Base-by-base conservation (phyloP, 2,797 vertebrate species). In the Micrastur ruficollis region DNA sequence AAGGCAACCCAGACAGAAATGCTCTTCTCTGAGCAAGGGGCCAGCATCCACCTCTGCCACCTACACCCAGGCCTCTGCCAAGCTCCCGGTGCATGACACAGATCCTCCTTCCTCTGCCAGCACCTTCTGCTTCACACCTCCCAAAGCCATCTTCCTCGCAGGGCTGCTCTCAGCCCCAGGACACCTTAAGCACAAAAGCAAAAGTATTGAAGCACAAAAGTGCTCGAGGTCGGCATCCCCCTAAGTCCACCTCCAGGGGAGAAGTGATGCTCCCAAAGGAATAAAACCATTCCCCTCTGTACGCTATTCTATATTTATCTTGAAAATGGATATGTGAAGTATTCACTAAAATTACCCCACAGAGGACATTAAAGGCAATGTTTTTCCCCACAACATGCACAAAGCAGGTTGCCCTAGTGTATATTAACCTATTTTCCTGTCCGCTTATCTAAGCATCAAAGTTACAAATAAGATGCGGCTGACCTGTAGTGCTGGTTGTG, bases 211-310 rank as follows among this genome's bases (percentile, higher is more conserved):
- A 59, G 47, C 22, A 81, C 47, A 19, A 27, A 18, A 29, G 49
- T 67, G 59, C 31, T n/a, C 0, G 0, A 20, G 40, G 31, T 7
- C 3, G 1, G 63, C 86, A 71, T 59, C 68, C 59, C 0, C 1
- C 63, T 2, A 32, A 76, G 47, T 3, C 32, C 46, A n/a, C 25
- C 31, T 86, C 31, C 18, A 29, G 17, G 32, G 20, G 4, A 68
- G 55, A 38, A 40, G 29, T 0, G 0, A 5, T 21, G 32, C 12
- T 95, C 56, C 36, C 0, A 0, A 32, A 63, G 56, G 26, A 67
- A 32, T 11, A 55, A 42, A 14, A 4, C 52, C 32, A 12, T 2
- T 38, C 22, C 40, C 46, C 32, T 78, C 75, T 17, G 5, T 12
- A 22, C 10, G 55, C 40, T 47, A 23, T 27, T 79, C 82, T 67